Base-by-base conservation (phyloP, 64 coral and sea anemone species). In the Stylophora pistillata region DNA sequence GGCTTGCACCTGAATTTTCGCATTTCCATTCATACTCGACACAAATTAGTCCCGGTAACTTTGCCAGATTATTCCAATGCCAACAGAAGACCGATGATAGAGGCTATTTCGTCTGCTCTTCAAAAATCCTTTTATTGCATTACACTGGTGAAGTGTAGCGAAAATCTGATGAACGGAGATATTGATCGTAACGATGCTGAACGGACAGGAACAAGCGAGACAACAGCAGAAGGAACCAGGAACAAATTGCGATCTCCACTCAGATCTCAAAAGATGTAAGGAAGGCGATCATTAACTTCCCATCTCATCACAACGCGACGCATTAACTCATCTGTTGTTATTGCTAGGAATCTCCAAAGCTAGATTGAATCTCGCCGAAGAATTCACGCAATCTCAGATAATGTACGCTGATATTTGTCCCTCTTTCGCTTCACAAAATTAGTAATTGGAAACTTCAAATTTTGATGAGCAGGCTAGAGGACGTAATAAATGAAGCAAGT, bases 11-110 rank as follows among this genome's bases (percentile, higher is more conserved):
- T 84, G 80, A 27, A 84, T 37, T 10, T 23, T 41, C 0, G 80
- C 23, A 62, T 84, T 84, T 26, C 3, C 18, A 84, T 70, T 84
- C 80, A 84, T 84, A 41, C 30, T 84, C 34, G 69, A 14, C 15
- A 27, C 7, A 54, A 64, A 47, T 74, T 41, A 54, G 47, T 41
- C 74, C 13, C 21, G 55, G 33, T 55, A 55, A 55, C 52, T 77
- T 30, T 52, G 20, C 17, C 18, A 41, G n/a, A 78, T 47, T 4
- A 56, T 56, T 55, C 75, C 21, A 56, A 27, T 23, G 30, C 1
- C 3, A 68, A 84, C 25, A 70, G 66, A 5, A 10, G 15, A 20
- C 34, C 30, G 69, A 10, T 26, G 13, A 26, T 13, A 21, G 6
- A 15, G 31, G 25, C 26, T 69, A 84, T 13, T 84, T 0, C 32